Percentiles rank a stretch among this genome's conserved stretches.
Conservation (phyloP, 2,113 vertebrate genomes). For the Oenanthe oenanthe region DNA sequence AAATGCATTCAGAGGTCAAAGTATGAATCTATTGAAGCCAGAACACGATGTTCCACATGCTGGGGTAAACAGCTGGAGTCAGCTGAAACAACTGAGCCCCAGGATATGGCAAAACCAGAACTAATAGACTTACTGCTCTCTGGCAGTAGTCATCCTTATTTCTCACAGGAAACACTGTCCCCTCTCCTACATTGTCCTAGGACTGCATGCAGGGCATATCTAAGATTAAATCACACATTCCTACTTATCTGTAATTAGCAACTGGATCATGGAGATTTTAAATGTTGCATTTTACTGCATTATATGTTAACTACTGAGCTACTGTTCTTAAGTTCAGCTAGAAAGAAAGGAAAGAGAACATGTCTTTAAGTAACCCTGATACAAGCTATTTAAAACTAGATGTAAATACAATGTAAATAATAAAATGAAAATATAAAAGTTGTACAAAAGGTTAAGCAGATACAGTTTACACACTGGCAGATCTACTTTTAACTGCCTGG, state of each 20-base stretch:
- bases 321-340: not conserved
- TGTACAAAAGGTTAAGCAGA: not conserved
- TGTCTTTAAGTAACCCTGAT: not conserved
- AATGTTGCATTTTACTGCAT: not conserved
- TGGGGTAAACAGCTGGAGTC: constrained; percentile 50
- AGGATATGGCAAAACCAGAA: constrained; percentile 41
- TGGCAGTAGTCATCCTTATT: not conserved
- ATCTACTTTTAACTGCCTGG: not conserved
- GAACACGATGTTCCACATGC: constrained; percentile 8
- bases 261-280: not conserved
- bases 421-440: not conserved
- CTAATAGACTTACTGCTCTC: not conserved
- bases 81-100: constrained; percentile 42
- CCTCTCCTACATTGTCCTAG: not conserved
- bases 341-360: not conserved
- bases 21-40: not conserved
- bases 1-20: constrained; percentile 41
- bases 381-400: not conserved
- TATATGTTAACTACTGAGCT: not conserved
- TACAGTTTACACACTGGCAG: not conserved
- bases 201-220: not conserved
- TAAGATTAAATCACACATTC: not conserved
- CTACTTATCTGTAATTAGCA: not conserved
- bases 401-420: not conserved
- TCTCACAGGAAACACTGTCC: not conserved